Evolutionary conservation across 2,797 vertebrate genomes (phyloP), one percentile per base, ranked within the genome.

Genomic region (Tamandua tetradactyla): DNA sequence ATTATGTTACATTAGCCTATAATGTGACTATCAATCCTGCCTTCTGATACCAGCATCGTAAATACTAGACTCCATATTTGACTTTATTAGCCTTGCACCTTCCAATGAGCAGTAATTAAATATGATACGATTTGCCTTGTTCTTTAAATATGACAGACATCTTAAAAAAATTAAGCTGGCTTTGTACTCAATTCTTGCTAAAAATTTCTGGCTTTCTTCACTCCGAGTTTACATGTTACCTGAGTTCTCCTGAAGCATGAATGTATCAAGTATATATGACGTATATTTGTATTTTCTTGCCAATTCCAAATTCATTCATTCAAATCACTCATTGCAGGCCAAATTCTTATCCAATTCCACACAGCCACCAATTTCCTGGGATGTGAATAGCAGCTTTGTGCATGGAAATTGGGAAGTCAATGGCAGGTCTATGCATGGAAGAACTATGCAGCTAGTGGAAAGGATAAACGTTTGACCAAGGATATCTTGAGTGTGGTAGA

Each of bases 251-350:
- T 94, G 92, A 96, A 93, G 89, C 86, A 0, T 84, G 96, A 94
- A 90, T 76, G 44, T 86, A 93, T 92, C 85, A 90, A 93, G 92
- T 80, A 91, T 89, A 93, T 68, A 92, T 96, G 95, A 83, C 94
- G 96, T 88, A 94, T 93, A 93, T 95, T 76, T 96, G 83, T 87
- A 66, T 87, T 85, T 93, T 94, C 88, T 91, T 95, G 96, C 96
- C 97, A 97, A 55, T 87, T 95, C 86, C 87, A 96, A 94, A 97
- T 94, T 94, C 96, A 96, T 94, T 96, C 95, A 96, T 96, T 97
- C 92, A 95, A 96, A 94, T 97, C 94, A 79, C 92, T 97, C 88
- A 74, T 82, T 91, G 88, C 85, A 90, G 79, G 91, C 82, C 62
- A 96, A 96, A 94, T 95, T 94, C 95, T 96, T 97, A 94, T 80